Base-by-base conservation (phyloP, 2,113 vertebrate genomes). In the Sinosuthora webbiana region DNA sequence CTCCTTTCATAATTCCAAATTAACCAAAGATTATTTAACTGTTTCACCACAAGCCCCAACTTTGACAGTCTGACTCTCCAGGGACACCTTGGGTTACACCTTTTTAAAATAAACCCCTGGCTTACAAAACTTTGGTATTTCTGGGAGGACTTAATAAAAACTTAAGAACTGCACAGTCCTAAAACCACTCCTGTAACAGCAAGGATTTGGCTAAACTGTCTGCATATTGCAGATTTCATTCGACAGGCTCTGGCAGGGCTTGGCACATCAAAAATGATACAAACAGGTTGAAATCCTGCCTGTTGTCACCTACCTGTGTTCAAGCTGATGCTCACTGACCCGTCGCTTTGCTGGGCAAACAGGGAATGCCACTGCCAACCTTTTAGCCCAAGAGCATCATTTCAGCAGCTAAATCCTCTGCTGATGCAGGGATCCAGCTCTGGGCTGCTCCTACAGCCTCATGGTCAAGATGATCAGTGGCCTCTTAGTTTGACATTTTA, bases 401-500 rank as follows among this genome's bases (percentile, higher is more conserved):
- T 37, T 12, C 56, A 87, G 23, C 8, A 12, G 18, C 6, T 30
- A 35, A 88, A 89, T 21, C 73, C 16, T 83, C 70, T 87, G 55
- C 63, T 19, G 69, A 56, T 27, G 52, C 93, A 93, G 30, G 44
- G 4, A 80, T 23, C 50, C 84, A 62, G 19, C 63, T 84, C 39
- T 10, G 44, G 44, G 71, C n/a, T 92, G 57, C 52, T 64, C 31
- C 71, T 24, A 2, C 6, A 21, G 64, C 47, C 81, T 91, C 63
- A 11, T 6, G 69, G 64, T 49, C 95, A 70, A 62, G 19, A 70
- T 64, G 39, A 94, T 82, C 75, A 33, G 71, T 21, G 49, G 65
- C 63, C 87, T 85, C 75, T 56, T 9, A 41, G 23, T 57, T 7
- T 91, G 91, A 74, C 84, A 91, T 96, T 96, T 97, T 15, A 88